Conservation (phyloP, 35 echinoderm and acorn worm species). For the Strongylocentrotus purpuratus region DNA sequence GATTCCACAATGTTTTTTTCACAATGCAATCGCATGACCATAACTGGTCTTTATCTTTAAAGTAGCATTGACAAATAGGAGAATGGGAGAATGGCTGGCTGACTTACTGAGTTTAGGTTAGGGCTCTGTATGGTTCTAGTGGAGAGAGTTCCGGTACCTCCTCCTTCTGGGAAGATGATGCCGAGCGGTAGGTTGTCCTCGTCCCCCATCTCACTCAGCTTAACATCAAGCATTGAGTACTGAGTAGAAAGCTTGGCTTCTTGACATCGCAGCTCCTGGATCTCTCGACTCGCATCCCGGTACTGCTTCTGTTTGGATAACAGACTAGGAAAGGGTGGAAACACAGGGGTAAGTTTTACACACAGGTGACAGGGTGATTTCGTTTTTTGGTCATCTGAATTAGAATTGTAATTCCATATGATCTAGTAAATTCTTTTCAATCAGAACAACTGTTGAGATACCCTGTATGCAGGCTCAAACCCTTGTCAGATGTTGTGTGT, state of each 20-base stretch:
- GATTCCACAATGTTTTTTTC: no score
- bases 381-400: no score
- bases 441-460: no score
- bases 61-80: no score
- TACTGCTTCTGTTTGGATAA: slow-evolving; percentile 89
- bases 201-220: slow-evolving; percentile 67
- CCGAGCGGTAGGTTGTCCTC: slow-evolving; percentile 73
- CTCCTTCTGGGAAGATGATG: slow-evolving; percentile 61
- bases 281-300: slow-evolving; percentile 75
- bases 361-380: neutral
- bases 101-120: slow-evolving; percentile 23
- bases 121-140: neutral
- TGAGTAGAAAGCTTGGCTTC: slow-evolving; percentile 81
- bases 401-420: no score
- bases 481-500: no score
- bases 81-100: no score
- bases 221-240: slow-evolving; percentile 58
- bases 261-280: slow-evolving; percentile 82
- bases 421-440: no score
- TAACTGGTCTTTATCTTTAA: no score
- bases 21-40: no score
- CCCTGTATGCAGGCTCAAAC: no score
- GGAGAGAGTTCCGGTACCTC: neutral
- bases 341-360: neutral
- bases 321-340: slow-evolving; percentile 48